A percentile compares a stretch with the other conserved stretches of the same genome.
These are phyloP conservation scores for Syrphus vitripennis DNA, from an alignment of 2,888 invertebrate species.

Conservation along the genomic window DNA sequence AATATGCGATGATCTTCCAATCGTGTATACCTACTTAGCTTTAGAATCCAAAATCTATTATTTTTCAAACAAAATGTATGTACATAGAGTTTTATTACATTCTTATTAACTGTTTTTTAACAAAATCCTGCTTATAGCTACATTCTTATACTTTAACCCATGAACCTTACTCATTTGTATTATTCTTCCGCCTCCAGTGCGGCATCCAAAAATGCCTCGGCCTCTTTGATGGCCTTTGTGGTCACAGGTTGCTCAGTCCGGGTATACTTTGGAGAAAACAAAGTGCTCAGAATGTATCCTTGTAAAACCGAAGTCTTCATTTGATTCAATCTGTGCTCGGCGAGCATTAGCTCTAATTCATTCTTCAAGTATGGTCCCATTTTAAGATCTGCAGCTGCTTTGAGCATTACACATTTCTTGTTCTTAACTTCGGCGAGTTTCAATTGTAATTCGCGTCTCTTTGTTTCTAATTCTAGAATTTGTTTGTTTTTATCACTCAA, in stretches of 20 bases:
- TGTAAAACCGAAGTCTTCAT: slow-evolving; percentile 76
- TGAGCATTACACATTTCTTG: slow-evolving; percentile 76
- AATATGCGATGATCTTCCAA: too few relatives aligned
- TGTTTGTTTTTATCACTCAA: slow-evolving; percentile 43
- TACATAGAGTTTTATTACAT: not conserved
- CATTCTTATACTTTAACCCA: not conserved
- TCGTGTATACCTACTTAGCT: too few relatives aligned
- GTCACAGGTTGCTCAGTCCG: slow-evolving; percentile 76
- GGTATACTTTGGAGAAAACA: slow-evolving; percentile 70
- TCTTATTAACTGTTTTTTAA: not conserved
- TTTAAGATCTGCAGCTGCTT: slow-evolving; percentile 76
- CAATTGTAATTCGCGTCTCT: slow-evolving; percentile 73
- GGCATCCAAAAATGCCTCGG: slow-evolving; percentile 75
- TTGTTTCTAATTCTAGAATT: slow-evolving; percentile 75
- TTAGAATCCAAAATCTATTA: too few relatives aligned
- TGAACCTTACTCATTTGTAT: not conserved
- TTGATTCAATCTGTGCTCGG: slow-evolving; percentile 75
- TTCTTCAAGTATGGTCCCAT: slow-evolving; percentile 76
- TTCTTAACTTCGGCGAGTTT: slow-evolving; percentile 73
- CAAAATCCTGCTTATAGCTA: not conserved
- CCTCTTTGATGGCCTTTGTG: slow-evolving; percentile 77
- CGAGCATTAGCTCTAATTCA: slow-evolving; percentile 75
- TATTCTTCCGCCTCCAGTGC: slow-evolving; percentile 72
- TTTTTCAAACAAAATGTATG: too few relatives aligned
- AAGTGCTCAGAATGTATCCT: slow-evolving; percentile 74